phyloP scores from a whole-genome alignment of 2,888 invertebrate species.

The Epirrhoe alternata region DNA sequence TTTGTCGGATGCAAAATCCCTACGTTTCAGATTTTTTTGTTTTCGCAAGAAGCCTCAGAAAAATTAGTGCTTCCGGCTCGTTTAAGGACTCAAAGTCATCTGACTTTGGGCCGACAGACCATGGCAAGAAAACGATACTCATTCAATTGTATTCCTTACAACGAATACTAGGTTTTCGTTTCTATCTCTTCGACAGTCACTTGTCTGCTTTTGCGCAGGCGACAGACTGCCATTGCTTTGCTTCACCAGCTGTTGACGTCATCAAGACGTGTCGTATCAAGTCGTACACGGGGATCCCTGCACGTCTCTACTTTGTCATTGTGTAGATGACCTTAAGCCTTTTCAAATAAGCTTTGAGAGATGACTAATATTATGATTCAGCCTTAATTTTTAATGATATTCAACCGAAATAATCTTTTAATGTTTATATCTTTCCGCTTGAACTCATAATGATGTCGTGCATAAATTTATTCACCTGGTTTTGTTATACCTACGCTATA shows the following conservation, averaged over 20 bases:
- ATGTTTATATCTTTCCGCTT: background rate
- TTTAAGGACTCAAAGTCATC: no score
- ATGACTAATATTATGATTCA: constrained; percentile 12
- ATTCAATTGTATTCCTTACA: no score
- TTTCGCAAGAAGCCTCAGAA: no score
- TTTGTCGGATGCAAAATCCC: no score
- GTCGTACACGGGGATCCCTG: constrained; percentile 34
- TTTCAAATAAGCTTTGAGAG: constrained; percentile 10
- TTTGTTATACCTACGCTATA: background rate
- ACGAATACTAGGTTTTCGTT: background rate
- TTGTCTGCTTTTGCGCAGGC: constrained; percentile 21
- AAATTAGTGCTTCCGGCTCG: no score
- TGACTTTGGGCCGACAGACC: no score
- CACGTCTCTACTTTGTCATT: constrained; percentile 25
- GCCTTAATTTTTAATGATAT: background rate
- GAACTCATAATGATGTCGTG: background rate
- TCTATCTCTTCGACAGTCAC: background rate
- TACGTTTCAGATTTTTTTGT: no score
- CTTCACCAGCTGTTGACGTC: constrained; percentile 36
- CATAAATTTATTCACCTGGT: background rate
- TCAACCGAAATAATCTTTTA: background rate
- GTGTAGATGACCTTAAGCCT: constrained; percentile 8
- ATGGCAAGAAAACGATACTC: no score
- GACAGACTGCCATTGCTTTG: constrained; percentile 33
- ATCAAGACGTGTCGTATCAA: constrained; percentile 25